These are phyloP conservation scores for Germaria angustata DNA, from an alignment of 2,888 invertebrate species.

Conservation along the genomic window DNA sequence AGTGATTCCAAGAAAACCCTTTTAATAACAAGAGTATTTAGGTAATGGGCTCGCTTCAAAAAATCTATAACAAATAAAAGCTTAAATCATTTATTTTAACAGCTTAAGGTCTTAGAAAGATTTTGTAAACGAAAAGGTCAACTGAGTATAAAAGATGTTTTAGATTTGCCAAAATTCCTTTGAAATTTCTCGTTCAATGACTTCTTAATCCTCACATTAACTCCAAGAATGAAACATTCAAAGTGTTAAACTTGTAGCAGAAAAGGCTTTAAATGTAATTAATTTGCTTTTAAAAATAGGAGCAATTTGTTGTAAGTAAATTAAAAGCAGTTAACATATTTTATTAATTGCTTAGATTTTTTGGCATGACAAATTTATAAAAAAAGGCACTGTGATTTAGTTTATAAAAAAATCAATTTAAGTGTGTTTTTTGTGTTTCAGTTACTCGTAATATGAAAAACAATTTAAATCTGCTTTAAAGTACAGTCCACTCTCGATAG, in stretches of 20 bases:
- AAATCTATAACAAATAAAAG: not conserved
- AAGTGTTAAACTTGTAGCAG: not conserved
- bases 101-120: not conserved
- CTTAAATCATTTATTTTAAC: constrained; percentile 19
- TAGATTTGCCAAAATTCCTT: not conserved
- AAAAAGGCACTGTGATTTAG: too few species aligned
- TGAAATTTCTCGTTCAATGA: not conserved
- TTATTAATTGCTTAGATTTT: not conserved
- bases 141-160: not conserved
- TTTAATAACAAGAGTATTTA: not conserved
- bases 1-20: too few species aligned
- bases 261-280: constrained; percentile 2
- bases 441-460: too few species aligned
- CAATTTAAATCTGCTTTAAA: too few species aligned
- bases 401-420: too few species aligned
- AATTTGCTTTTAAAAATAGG: not conserved
- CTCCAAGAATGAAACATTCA: not conserved
- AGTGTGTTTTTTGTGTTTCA: too few species aligned
- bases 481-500: too few species aligned
- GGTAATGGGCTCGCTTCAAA: not conserved
- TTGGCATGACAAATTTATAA: too few species aligned
- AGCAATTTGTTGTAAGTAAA: not conserved
- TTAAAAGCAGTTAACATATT: not conserved
- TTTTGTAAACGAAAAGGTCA: constrained; percentile 31
- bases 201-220: constrained; percentile 1